Conservation (phyloP, 2,113 vertebrate genomes). For the Mesembrinibis cayennensis region DNA sequence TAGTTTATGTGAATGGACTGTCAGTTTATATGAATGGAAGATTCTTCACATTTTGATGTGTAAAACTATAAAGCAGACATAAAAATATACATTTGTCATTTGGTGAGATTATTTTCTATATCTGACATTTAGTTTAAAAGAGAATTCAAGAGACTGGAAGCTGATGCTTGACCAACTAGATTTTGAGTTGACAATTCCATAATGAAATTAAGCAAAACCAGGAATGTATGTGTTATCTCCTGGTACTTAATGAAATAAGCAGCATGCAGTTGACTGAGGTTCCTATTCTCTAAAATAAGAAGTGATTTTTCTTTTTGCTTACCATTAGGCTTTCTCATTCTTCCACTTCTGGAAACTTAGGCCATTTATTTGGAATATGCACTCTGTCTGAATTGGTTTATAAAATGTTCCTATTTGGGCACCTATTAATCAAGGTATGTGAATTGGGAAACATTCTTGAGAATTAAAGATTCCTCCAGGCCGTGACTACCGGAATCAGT, state of each 20-base stretch:
- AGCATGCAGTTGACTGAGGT: neutral
- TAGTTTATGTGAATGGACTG: neutral
- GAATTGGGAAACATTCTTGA: neutral
- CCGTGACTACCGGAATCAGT: neutral
- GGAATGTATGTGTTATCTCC: neutral
- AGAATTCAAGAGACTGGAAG: neutral
- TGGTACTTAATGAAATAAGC: neutral
- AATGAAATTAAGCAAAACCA: neutral
- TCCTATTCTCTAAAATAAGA: neutral
- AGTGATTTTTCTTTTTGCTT: neutral
- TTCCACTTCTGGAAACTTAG: neutral
- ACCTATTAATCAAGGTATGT: neutral
- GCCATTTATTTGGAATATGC: neutral
- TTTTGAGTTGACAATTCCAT: neutral
- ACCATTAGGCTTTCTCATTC: neutral
- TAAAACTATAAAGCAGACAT: neutral
- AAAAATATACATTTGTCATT: neutral
- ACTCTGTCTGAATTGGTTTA: neutral
- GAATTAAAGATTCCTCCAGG: neutral
- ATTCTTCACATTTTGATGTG: neutral
- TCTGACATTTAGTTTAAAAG: neutral
- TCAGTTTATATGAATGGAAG: neutral
- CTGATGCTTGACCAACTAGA: neutral
- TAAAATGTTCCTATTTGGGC: neutral
- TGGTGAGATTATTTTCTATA: neutral